phyloP scores from a whole-genome alignment of 2,888 invertebrate species.

The Psococerastis gibbosa region DNA sequence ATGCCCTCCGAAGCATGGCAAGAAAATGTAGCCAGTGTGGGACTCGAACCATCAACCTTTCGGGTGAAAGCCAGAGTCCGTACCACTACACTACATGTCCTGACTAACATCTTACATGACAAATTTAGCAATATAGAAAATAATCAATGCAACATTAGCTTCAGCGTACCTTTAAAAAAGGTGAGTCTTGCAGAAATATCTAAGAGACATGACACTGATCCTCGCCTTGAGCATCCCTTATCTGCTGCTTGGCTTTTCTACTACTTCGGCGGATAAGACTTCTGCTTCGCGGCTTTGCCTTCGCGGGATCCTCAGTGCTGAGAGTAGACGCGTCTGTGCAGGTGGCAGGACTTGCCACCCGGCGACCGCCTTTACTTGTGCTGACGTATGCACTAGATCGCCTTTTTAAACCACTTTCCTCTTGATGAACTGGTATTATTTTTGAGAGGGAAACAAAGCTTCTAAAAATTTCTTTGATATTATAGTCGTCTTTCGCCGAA shows the following conservation, averaged over 20 bases:
- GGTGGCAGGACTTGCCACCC: conserved; percentile 27
- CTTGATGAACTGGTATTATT: conserved; percentile 38
- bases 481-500: conserved; percentile 60
- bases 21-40: no score
- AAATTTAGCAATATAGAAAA: no score
- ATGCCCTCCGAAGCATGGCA: no score
- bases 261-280: conserved; percentile 63
- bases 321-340: conserved; percentile 14
- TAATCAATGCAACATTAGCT: no score
- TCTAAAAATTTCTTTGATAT: conserved; percentile 62
- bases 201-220: conserved; percentile 10
- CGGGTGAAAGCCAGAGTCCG: no score
- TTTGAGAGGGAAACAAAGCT: conserved; percentile 57
- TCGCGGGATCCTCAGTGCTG: conserved; percentile 13
- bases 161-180: no score
- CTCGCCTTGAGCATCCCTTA: conserved; percentile 40
- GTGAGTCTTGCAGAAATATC: no score
- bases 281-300: conserved; percentile 41
- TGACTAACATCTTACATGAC: no score
- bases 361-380: conserved; percentile 17
- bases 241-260: conserved; percentile 59
- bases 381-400: conserved; percentile 51
- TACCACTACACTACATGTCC: no score
- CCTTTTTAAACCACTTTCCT: conserved; percentile 33
- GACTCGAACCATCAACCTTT: no score